Conservation (phyloP, 1,140 invertebrate species). For the Drosophila virilis region DNA sequence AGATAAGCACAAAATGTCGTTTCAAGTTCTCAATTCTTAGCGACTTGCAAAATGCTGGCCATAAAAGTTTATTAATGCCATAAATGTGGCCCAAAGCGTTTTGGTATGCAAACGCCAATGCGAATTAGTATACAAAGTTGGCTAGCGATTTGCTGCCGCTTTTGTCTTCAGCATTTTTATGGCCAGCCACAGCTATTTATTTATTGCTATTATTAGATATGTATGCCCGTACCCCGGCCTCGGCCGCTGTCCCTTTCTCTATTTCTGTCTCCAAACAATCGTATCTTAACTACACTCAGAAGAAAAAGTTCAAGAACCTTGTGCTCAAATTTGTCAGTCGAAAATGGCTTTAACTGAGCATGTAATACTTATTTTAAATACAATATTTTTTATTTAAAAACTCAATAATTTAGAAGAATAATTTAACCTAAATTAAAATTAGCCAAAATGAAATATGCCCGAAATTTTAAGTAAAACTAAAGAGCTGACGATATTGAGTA, state of each 20-base stretch:
- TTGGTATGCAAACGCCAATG: conserved; percentile 73
- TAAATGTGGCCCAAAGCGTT: conserved; percentile 73
- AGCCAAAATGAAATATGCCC: too few relatives aligned
- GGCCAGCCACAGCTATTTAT: conserved; percentile 66
- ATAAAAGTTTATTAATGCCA: conserved; percentile 82
- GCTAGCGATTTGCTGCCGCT: conserved; percentile 45
- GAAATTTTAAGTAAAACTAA: too few relatives aligned
- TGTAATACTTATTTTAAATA: too few relatives aligned
- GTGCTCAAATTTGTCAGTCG: too few relatives aligned
- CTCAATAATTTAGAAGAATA: too few relatives aligned
- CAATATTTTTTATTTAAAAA: too few relatives aligned
- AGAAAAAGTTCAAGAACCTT: background rate
- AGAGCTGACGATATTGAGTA: too few relatives aligned
- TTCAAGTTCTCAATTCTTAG: conserved; percentile 16
- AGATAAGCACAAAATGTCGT: conserved; percentile 39
- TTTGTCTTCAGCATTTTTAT: conserved; percentile 64
- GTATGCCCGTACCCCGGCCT: conserved; percentile 18
- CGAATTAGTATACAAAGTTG: conserved; percentile 82
- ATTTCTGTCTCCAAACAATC: conserved; percentile 12
- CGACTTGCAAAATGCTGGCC: conserved; percentile 60
- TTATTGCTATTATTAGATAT: conserved; percentile 74
- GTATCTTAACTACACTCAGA: conserved; percentile 4
- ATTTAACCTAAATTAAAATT: too few relatives aligned
- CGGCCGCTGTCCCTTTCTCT: conserved; percentile 3
- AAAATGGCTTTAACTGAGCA: too few relatives aligned